Conservation (phyloP, 2,113 vertebrate species). For the Setophaga petechia region DNA sequence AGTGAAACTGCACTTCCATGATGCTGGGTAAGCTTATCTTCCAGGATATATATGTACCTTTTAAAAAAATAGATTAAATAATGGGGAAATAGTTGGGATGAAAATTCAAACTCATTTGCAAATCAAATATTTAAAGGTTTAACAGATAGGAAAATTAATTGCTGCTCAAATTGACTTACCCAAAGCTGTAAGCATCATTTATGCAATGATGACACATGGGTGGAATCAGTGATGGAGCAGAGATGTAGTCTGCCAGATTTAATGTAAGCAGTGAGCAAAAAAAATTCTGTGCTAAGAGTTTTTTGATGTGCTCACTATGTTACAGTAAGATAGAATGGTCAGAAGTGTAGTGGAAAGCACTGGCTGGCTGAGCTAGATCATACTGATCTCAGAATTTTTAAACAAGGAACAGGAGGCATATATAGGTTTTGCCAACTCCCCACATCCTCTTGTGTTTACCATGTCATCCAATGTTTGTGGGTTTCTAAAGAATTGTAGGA, state of each 20-base stretch:
- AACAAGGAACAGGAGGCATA: neutral
- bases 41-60: neutral
- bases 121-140: slow-evolving; percentile 21
- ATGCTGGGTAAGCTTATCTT: neutral
- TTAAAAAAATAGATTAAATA: neutral
- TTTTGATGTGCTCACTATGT: neutral
- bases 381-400: neutral
- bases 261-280: neutral
- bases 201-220: neutral
- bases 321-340: neutral
- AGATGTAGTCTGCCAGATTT: neutral
- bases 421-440: neutral
- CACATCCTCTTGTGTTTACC: neutral
- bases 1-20: neutral
- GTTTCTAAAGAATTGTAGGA: neutral
- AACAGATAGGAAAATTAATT: neutral
- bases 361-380: neutral
- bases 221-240: neutral
- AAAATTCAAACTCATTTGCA: neutral
- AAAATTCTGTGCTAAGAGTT: neutral
- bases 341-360: neutral
- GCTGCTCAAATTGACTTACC: neutral
- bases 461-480: neutral
- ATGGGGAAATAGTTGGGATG: neutral
- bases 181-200: neutral